Conservation (phyloP, 2,888 invertebrate species). For the Agelastica alni region DNA sequence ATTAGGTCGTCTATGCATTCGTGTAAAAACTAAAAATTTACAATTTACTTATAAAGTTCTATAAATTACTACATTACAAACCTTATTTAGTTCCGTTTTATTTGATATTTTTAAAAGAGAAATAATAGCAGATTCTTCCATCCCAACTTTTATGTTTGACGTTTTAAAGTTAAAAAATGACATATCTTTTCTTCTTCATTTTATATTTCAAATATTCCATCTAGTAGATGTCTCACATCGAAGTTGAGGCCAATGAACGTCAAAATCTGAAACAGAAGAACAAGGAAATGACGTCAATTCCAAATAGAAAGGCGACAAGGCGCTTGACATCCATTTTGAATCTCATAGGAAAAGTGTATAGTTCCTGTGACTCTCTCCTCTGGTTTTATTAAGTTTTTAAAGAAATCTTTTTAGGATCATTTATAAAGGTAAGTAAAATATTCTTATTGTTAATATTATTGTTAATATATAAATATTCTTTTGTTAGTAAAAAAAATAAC, state of each 20-base stretch:
- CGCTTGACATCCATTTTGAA: slow-evolving; percentile 9
- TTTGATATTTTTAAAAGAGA: slow-evolving; percentile 38
- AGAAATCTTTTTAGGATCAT: too few species aligned
- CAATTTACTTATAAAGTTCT: neutral
- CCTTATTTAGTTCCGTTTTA: slow-evolving; percentile 34
- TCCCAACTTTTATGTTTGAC: neutral
- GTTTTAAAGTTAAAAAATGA: neutral
- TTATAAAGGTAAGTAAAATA: too few species aligned
- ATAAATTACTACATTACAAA: slow-evolving; percentile 13
- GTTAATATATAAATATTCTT: neutral
- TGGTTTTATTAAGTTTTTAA: too few species aligned
- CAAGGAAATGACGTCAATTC: slow-evolving; percentile 8
- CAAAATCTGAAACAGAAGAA: neutral
- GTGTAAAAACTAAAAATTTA: slow-evolving; percentile 51
- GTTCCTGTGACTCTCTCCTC: neutral
- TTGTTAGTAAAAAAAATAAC: neutral
- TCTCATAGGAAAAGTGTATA: neutral
- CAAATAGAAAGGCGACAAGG: neutral
- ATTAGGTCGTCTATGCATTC: slow-evolving; percentile 51
- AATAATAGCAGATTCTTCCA: slow-evolving; percentile 15
- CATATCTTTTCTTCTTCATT: neutral
- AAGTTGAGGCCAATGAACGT: neutral
- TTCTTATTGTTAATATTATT: neutral
- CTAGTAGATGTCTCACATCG: neutral
- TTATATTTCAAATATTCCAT: neutral